phyloP scores from a whole-genome alignment of 2,888 invertebrate genomes.

The Aleiodes alternator region DNA sequence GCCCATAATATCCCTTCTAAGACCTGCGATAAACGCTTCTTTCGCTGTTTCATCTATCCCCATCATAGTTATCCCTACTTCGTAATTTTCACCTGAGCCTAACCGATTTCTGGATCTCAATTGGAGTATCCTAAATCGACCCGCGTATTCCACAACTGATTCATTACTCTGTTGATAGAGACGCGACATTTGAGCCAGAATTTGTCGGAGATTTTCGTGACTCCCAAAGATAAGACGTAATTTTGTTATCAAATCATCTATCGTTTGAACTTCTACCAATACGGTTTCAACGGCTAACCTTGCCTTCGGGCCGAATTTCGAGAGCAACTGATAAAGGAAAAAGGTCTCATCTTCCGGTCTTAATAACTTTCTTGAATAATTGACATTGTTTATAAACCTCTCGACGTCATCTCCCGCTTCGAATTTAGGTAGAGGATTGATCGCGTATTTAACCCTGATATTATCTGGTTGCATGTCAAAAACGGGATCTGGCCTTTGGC shows the following conservation, averaged over 20 bases:
- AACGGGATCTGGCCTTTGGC: too few relatives aligned
- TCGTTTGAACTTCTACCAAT: neutral
- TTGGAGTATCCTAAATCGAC: neutral
- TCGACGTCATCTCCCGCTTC: slow-evolving; percentile 1
- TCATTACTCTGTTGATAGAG: neutral
- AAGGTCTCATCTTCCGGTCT: neutral
- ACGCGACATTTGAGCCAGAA: neutral
- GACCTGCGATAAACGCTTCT: neutral
- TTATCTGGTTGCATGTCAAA: too few relatives aligned
- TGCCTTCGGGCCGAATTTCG: neutral
- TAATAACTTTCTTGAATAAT: neutral
- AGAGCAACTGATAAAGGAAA: neutral
- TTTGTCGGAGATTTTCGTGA: neutral
- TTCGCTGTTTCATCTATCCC: too few relatives aligned
- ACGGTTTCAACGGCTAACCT: neutral
- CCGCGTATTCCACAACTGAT: neutral
- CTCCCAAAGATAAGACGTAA: slow-evolving; percentile 4
- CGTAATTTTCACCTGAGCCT: neutral
- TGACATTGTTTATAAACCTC: neutral
- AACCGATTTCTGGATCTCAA: neutral
- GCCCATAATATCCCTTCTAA: neutral
- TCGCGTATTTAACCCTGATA: neutral
- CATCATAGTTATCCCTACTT: too few relatives aligned
- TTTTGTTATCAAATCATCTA: neutral
- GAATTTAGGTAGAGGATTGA: neutral